Evolutionary conservation across 2,113 vertebrate genomes (phyloP), one percentile per base, ranked within the genome.

Genomic region (Heteronetta atricapilla): DNA sequence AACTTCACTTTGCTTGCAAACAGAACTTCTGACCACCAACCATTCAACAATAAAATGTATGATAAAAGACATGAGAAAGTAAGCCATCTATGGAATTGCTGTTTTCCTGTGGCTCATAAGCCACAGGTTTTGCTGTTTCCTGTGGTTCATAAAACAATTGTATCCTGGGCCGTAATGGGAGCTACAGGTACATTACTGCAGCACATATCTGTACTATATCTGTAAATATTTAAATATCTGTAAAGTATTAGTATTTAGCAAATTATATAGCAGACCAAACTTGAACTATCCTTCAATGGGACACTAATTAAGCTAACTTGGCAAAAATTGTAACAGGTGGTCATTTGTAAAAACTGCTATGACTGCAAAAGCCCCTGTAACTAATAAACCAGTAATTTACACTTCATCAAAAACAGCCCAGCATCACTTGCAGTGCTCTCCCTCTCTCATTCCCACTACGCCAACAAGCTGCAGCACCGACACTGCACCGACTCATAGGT

Each of bases 341-440:
- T 8, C 15, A 34, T 46, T 59, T 83, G 15, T 17, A 85, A 68
- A 55, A 60, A 14, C 14, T 13, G 4, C 7, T 25, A 10, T 12
- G 12, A 40, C 55, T 58, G 28, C 44, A 72, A 77, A 84, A 84
- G 33, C 36, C 12, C 10, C 36, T 60, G 4, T n/a, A 85, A 68
- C 19, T 73, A 82, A 77, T 19, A 46, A 58, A 55, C 6, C 31
- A 46, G 2, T 23, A 73, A 21, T 29, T 46, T 2, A 50, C 8
- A 58, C 8, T 18, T 76, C 34, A 74, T 46, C 16, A 59, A 77
- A 80, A 78, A 6, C 31, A 60, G 33, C 11, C 4, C 21, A 44
- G 9, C 6, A 9, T 23, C 25, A 46, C 13, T 21, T 7, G 0
- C 23, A 62, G 13, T 1, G 5, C 18, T 14, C 29, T 23, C 66